Conservation (phyloP, 2,113 vertebrate species). For the Oncorhynchus gorbuscha region DNA sequence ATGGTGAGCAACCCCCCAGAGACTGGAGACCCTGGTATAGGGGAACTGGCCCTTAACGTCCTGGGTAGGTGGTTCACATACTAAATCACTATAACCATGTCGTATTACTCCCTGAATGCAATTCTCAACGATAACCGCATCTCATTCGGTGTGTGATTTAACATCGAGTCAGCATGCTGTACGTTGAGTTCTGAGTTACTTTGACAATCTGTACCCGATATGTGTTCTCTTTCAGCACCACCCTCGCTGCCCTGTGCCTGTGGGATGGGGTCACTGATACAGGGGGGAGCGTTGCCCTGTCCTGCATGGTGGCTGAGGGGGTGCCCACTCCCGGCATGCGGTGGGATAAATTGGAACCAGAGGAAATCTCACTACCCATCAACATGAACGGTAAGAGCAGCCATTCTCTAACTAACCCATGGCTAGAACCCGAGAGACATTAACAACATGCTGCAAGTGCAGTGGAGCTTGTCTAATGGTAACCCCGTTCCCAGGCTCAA, state of each 20-base stretch:
- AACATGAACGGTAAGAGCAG: constrained; percentile 69
- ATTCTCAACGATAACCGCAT: no score
- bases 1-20: constrained; percentile 82
- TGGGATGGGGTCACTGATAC: constrained; percentile 64
- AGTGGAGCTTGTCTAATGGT: no score
- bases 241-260: constrained; percentile 75
- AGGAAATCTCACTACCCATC: constrained; percentile 63
- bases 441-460: background rate
- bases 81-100: no score
- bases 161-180: no score
- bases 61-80: constrained; percentile 60
- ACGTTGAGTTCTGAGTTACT: background rate
- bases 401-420: background rate
- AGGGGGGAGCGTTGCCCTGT: constrained; percentile 72
- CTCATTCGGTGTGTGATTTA: no score
- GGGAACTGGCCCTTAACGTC: constrained; percentile 73
- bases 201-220: no score
- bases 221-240: constrained; percentile 54
- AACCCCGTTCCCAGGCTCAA: no score
- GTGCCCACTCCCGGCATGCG: constrained; percentile 70
- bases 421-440: background rate
- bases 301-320: constrained; percentile 71
- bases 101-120: no score
- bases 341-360: constrained; percentile 75
- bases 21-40: constrained; percentile 68